These are phyloP conservation scores for Hypomecis punctinalis DNA, from an alignment of 2,888 invertebrate species.

Conservation along the genomic window DNA sequence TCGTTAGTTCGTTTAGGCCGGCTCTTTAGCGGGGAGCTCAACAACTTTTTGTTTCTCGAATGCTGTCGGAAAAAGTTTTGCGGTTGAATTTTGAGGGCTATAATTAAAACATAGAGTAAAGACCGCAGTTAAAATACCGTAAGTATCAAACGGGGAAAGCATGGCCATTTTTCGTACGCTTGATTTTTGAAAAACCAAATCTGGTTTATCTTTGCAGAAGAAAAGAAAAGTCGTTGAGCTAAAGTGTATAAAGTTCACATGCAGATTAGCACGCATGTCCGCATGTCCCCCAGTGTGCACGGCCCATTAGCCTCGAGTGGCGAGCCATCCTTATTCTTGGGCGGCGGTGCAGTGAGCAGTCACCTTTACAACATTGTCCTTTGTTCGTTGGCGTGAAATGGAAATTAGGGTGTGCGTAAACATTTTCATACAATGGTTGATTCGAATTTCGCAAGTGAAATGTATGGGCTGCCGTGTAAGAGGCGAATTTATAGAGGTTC, in stretches of 20 bases:
- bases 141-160: neutral
- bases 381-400: slow-evolving; percentile 40
- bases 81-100: slow-evolving; percentile 4
- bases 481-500: slow-evolving; percentile 16
- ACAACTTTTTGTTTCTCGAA: slow-evolving; percentile 26
- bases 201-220: neutral
- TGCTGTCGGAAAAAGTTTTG: slow-evolving; percentile 12
- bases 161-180: no score
- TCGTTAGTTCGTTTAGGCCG: slow-evolving; percentile 34
- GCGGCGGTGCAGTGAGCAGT: slow-evolving; percentile 38
- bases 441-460: slow-evolving; percentile 28
- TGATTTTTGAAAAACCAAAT: no score
- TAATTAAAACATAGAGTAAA: slow-evolving; percentile 13
- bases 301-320: slow-evolving; percentile 52
- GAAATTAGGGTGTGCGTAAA: slow-evolving; percentile 30
- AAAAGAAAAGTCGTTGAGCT: neutral
- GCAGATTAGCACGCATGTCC: slow-evolving; percentile 43
- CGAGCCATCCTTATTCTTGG: slow-evolving; percentile 43
- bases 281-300: slow-evolving; percentile 36
- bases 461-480: slow-evolving; percentile 19
- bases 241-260: slow-evolving; percentile 28
- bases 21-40: slow-evolving; percentile 14
- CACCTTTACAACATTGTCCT: slow-evolving; percentile 37
- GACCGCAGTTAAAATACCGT: neutral
- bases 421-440: slow-evolving; percentile 35